Base-by-base conservation (phyloP, 2,113 vertebrate genomes). In the Axis porcinus region DNA sequence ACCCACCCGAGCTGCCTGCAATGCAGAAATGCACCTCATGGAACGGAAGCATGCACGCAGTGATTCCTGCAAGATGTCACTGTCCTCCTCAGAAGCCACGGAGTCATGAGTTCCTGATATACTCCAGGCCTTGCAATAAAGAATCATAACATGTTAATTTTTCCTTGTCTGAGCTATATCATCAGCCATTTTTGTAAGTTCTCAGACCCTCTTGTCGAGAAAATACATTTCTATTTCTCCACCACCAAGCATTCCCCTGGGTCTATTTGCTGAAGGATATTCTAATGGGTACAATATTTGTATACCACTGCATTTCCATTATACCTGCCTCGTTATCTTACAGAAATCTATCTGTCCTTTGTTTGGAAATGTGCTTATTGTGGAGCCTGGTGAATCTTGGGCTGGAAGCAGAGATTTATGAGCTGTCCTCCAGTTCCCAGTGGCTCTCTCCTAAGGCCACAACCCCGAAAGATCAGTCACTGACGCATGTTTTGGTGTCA, bases 351-450 rank as follows among this genome's bases (percentile, higher is more conserved):
- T 93, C 85, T 79, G 36, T 10, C 21, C 91, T 97, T 97, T 96
- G 86, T 97, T 98, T 87, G 8, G 55, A 98, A 96, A 91, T 97
- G 50, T 79, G 45, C 84, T 97, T 97, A 76, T 94, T 97, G 19
- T 70, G 85, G 96, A 86, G 57, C 79, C 95, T 97, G 57, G 28
- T 60, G 97, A 97, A 94, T 97, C 74, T 98, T 47, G 45, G 16
- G 43, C 87, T 90, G 87, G 98, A 98, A 95, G 96, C 16, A 25
- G 81, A 98, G 95, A 98, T 97, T 95, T 98, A 97, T 94, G 94
- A 98, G 30, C 84, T 95, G 89, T 86, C 57, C 93, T 93, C 27
- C 36, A 83, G 60, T 2, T 98, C 97, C 94, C 94, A 17, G 96
- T 82, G 89, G 30, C 3, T 15, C 10, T 90, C 4, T 98, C 93